Evolutionary conservation across 2,888 invertebrate genomes (phyloP), one percentile per base, ranked within the genome.

Genomic region (Tachina lurida): DNA sequence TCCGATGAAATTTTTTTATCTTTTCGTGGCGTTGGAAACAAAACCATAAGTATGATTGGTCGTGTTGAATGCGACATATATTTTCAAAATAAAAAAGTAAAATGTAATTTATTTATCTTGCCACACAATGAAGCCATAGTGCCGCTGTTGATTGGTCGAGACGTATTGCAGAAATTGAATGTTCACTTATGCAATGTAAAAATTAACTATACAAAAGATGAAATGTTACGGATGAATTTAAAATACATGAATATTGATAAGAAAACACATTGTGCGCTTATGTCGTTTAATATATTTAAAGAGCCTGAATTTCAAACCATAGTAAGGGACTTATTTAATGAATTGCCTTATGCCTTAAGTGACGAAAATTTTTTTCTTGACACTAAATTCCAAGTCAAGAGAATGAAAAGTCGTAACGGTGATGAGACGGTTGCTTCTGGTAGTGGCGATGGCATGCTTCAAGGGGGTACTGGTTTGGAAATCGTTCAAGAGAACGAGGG

Each of bases 71-170:
- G 68, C 60, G 19, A 60, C 2, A 54, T 77, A 31, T 2, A 43
- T 17, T 77, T 77, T 54, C 41, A n/a, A 77, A 67, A 77, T 45
- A 54, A 45, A 19, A 67, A 17, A 31, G 43, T 77, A 47, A 49
- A 12, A 7, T n/a, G 41, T 70, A 10, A 45, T 47, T 68, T 77
- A 15, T 76, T 67, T 67, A 43, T 76, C 15, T 45, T 76, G 31
- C 76, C 65, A 17, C 65, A 76, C n/a, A 13, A n/a, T 3, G 77
- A 77, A 43, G 68, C 77, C 7, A 49, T 77, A 52, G 77, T 68
- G 19, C 68, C 68, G 19, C n/a, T 77, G 13, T 41, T 77, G 17
- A 68, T 77, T 12, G 75, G 75, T 19, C 75, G 77, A 49, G n/a
- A n/a, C n/a, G n/a, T n/a, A n/a, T n/a, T n/a, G n/a, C n/a, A n/a